Percentiles rank a stretch among this genome's conserved stretches.
phyloP scores from a whole-genome alignment of 2,797 vertebrate genomes.

The Lacerta bilineata region DNA sequence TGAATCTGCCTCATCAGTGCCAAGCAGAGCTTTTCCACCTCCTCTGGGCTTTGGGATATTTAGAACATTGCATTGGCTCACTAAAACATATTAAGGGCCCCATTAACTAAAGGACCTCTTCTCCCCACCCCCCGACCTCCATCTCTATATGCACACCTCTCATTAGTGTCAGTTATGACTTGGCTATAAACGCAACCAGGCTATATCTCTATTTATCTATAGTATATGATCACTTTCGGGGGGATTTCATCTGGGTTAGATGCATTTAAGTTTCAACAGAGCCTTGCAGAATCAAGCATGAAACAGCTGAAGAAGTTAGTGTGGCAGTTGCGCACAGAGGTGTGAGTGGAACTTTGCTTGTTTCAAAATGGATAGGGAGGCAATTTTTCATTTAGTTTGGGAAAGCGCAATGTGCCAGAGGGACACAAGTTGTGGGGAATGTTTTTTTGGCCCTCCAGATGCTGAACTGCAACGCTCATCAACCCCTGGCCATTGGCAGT shows the following conservation, averaged over 20 bases:
- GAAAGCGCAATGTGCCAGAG: background rate
- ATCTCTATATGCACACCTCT: constrained; percentile 64
- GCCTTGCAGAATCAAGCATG: background rate
- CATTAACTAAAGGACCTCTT: constrained; percentile 69
- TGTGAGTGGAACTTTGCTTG: background rate
- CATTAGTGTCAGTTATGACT: constrained; percentile 68
- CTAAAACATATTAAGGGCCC: constrained; percentile 75
- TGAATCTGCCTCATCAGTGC: constrained; percentile 75
- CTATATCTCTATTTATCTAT: background rate
- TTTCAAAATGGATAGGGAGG: background rate
- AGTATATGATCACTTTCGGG: background rate
- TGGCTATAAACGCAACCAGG: background rate
- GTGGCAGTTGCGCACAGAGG: background rate
- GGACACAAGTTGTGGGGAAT: background rate
- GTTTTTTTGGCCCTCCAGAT: too few relatives aligned
- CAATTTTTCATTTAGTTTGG: too few relatives aligned
- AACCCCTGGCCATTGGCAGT: too few relatives aligned
- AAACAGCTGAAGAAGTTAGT: background rate
- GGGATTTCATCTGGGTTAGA: background rate
- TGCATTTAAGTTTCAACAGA: background rate
- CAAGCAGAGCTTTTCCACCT: constrained; percentile 58
- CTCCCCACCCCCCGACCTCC: background rate
- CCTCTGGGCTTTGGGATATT: constrained; percentile 74
- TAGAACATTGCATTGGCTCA: constrained; percentile 67
- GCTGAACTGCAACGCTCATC: too few relatives aligned